Evolutionary conservation across 2,113 vertebrate species (phyloP), one percentile per base, ranked within the genome.

Genomic region (Cyprinodon brontotheroides): DNA sequence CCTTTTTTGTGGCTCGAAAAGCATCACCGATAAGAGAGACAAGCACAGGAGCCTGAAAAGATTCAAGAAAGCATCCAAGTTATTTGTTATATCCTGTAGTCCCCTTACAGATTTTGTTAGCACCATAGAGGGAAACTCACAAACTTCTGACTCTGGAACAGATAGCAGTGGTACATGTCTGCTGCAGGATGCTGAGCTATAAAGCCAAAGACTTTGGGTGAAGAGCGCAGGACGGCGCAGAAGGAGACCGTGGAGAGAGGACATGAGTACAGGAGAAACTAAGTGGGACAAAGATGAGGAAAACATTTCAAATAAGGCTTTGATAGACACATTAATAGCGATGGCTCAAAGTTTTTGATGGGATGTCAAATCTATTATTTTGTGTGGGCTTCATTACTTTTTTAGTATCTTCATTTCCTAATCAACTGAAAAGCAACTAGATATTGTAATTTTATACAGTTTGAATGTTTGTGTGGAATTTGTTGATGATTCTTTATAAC

Each of bases 101-200:
- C 29, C 22, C 3, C 3, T 63, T 14, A 63, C 63, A 65, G 15
- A n/a, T 3, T 14, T 11, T 67, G 10, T 10, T 14, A 29, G 29
- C 29, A 17, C 50, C 7, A 0, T 3, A 2, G 12, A 9, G 13
- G 8, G 29, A 48, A 29, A 93, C 93, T 93, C 86, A 94, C 94
- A 91, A 93, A 93, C 65, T 65, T 93, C 39, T 71, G 84, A 82
- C 91, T 94, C 77, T 94, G 90, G 77, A 94, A 93, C 77, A 95
- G 71, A 53, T 94, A 95, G 61, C 94, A 95, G 89, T 94, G 89
- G 82, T 86, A 81, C 4, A 37, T 83, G 78, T 94, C 86, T 0
- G 84, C 71, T 0, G 91, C 92, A 3, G 91, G 93, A 79, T 94
- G 90, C 73, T 78, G 88, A 36, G 91, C 90, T 50, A 95, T 87